phyloP scores from a whole-genome alignment of 2,113 vertebrate species.

The Callithrix jacchus region DNA sequence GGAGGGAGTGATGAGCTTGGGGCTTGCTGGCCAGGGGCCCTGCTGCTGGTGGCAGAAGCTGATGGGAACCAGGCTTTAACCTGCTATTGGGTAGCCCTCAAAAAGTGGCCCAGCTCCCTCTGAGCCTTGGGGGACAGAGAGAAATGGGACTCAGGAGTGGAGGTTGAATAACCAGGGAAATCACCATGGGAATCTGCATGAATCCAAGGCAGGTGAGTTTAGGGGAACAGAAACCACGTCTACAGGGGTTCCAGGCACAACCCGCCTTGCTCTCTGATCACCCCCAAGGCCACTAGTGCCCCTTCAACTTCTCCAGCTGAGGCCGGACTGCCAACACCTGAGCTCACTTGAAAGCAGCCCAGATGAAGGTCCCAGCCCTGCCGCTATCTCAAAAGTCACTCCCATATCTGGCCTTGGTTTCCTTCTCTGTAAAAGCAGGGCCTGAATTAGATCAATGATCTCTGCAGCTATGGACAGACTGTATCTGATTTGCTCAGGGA shows the following conservation, averaged over 20 bases:
- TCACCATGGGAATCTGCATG: not conserved
- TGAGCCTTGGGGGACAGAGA: not conserved
- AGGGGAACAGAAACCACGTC: not conserved
- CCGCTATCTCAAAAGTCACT: not conserved
- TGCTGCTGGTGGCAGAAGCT: not conserved
- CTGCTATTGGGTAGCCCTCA: not conserved
- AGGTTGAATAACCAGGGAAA: not conserved
- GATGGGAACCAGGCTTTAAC: not conserved
- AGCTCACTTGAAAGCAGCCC: not conserved
- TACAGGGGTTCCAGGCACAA: no score
- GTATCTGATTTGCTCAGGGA: not conserved
- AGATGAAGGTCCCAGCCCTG: not conserved
- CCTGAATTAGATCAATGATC: not conserved
- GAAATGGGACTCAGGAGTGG: not conserved
- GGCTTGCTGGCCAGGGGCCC: not conserved
- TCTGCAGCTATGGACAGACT: not conserved
- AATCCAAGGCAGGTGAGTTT: not conserved
- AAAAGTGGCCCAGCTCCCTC: not conserved
- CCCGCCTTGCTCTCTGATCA: not conserved
- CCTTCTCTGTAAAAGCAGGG: not conserved
- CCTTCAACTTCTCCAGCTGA: not conserved
- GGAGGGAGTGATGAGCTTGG: not conserved
- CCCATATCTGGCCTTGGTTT: not conserved
- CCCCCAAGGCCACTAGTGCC: not conserved
- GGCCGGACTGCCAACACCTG: not conserved